Conservation (phyloP, 2,797 vertebrate genomes). For the Pseudochirops cupreus region DNA sequence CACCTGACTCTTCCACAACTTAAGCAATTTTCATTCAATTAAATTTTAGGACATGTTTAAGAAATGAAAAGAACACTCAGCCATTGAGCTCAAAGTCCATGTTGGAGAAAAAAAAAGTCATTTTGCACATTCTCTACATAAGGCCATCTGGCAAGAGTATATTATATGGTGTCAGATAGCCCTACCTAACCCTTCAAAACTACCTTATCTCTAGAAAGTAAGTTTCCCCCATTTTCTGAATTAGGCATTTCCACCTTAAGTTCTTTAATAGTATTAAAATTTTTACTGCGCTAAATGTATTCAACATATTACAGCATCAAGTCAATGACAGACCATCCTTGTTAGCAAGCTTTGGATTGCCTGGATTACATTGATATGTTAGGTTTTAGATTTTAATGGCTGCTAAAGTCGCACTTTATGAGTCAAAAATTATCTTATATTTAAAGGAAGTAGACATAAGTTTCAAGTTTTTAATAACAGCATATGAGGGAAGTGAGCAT, state of each 20-base stretch:
- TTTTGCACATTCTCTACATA: constrained; percentile 48
- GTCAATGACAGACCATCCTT: constrained; percentile 60
- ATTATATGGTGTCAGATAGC: constrained; percentile 47
- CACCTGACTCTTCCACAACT: constrained; percentile 1
- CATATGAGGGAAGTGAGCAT: background rate
- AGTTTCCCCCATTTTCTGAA: constrained; percentile 64
- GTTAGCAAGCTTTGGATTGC: constrained; percentile 76
- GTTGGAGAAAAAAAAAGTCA: background rate
- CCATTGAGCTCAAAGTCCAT: constrained; percentile 54
- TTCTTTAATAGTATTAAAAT: constrained; percentile 69
- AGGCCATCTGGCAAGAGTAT: constrained; percentile 25
- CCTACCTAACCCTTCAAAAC: constrained; percentile 63
- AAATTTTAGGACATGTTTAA: background rate
- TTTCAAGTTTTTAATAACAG: background rate
- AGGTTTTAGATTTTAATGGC: constrained; percentile 75
- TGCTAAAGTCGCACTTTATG: constrained; percentile 76
- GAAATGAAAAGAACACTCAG: constrained; percentile 50
- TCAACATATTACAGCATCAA: constrained; percentile 69
- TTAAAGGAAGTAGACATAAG: background rate
- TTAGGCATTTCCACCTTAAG: constrained; percentile 74
- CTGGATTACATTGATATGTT: constrained; percentile 76
- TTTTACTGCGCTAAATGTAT: constrained; percentile 58
- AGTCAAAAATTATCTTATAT: constrained; percentile 72
- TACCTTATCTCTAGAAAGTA: constrained; percentile 59
- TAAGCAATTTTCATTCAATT: constrained; percentile 59